phyloP scores from a whole-genome alignment of 2,888 invertebrate genomes.

The Drosophila suboccidentalis region DNA sequence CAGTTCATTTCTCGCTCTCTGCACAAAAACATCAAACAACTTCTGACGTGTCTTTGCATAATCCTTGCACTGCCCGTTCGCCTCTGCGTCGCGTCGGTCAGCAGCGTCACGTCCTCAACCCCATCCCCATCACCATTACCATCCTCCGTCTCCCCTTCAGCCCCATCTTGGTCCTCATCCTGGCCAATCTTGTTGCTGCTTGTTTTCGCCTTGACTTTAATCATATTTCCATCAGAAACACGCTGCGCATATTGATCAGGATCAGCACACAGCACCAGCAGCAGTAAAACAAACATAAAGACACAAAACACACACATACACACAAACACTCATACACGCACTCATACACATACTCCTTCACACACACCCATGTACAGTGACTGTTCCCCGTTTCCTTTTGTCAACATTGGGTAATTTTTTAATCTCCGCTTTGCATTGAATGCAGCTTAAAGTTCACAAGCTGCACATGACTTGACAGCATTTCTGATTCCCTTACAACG shows the following conservation, averaged over 20 bases:
- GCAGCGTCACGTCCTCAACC: conserved; percentile 45
- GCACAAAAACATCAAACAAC: conserved; percentile 71
- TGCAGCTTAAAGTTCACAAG: conserved; percentile 53
- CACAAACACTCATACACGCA: no score
- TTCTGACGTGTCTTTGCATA: conserved; percentile 78
- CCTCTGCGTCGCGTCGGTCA: conserved; percentile 44
- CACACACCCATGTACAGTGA: conserved; percentile 3
- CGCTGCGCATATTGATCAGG: conserved; percentile 70
- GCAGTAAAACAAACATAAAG: conserved; percentile 56
- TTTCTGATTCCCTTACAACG: conserved; percentile 15
- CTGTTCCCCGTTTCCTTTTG: conserved; percentile 55
- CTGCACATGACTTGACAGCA: conserved; percentile 55
- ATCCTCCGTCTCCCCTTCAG: not conserved
- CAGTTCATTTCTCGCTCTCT: conserved; percentile 67
- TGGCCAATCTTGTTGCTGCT: conserved; percentile 28
- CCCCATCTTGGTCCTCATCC: conserved; percentile 1
- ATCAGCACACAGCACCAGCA: conserved; percentile 35
- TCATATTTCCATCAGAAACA: conserved; percentile 76
- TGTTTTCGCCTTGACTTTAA: conserved; percentile 76
- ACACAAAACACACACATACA: conserved; percentile 14
- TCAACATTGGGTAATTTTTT: conserved; percentile 73
- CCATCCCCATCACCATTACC: not conserved
- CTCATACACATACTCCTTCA: not conserved
- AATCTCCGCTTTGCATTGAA: conserved; percentile 65
- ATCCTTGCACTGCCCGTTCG: conserved; percentile 47